Evolutionary conservation across 2,797 vertebrate species (phyloP).

Genomic region (Sandelia bainsii): DNA sequence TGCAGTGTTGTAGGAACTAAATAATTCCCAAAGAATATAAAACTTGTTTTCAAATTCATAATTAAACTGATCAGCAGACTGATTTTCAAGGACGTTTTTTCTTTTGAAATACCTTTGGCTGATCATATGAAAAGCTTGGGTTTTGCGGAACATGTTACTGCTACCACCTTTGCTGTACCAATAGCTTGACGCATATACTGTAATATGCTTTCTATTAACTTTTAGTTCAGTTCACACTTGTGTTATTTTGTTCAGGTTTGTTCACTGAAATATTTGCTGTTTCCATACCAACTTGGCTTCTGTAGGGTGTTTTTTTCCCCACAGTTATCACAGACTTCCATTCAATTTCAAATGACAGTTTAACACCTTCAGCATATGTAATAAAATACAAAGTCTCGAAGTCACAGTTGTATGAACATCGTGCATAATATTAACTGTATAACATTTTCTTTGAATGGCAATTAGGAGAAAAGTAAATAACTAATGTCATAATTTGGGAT

Average conservation of each 20-base stretch:
- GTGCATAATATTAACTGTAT: too few species aligned
- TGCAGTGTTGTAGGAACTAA: slow-evolving; percentile 27
- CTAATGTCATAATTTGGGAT: too few species aligned
- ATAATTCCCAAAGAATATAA: slow-evolving; percentile 49
- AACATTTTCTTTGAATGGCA: too few species aligned
- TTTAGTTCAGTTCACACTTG: too few species aligned
- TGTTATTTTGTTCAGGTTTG: too few species aligned
- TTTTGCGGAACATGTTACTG: too few species aligned
- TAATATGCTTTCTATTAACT: too few species aligned
- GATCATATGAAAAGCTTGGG: slow-evolving; percentile 43
- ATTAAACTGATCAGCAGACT: slow-evolving; percentile 59
- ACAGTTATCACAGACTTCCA: background rate
- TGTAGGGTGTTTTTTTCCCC: background rate
- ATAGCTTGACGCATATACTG: too few species aligned
- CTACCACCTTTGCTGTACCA: too few species aligned
- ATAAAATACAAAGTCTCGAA: background rate
- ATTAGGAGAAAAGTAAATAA: background rate
- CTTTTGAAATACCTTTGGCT: slow-evolving; percentile 51
- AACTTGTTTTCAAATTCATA: slow-evolving; percentile 59
- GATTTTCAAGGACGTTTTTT: slow-evolving; percentile 35
- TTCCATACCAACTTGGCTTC: too few species aligned
- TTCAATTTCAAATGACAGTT: background rate
- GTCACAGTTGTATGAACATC: too few species aligned
- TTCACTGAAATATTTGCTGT: too few species aligned
- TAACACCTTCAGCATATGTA: background rate